phyloP scores from a whole-genome alignment of 2,888 invertebrate genomes.

The Ephialtes manifestator region DNA sequence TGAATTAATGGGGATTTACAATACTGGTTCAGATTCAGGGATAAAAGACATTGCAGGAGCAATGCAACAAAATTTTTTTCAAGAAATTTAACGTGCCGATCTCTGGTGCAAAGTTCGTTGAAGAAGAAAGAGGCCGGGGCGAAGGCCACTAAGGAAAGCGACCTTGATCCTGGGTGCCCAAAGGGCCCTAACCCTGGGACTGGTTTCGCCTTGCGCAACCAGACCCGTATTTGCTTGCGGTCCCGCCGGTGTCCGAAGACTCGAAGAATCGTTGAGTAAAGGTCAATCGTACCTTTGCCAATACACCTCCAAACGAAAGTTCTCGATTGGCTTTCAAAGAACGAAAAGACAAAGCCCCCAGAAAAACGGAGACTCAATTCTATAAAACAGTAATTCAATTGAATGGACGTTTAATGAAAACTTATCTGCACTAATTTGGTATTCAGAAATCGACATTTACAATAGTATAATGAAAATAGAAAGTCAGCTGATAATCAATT shows the following conservation, averaged over 20 bases:
- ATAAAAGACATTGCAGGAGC: too few relatives aligned
- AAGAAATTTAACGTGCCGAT: background rate
- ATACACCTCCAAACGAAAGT: background rate
- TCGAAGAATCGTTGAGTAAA: conserved; percentile 6
- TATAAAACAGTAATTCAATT: too few relatives aligned
- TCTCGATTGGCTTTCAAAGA: background rate
- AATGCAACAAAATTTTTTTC: background rate
- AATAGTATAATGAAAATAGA: too few relatives aligned
- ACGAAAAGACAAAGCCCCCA: too few relatives aligned
- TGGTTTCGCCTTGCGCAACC: conserved; percentile 71
- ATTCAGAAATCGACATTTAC: background rate
- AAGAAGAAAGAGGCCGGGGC: conserved; percentile 42
- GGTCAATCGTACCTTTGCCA: background rate
- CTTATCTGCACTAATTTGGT: background rate
- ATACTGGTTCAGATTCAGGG: too few relatives aligned
- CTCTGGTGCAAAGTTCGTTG: background rate
- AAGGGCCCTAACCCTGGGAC: conserved; percentile 75
- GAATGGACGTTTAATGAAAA: too few relatives aligned
- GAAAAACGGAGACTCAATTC: too few relatives aligned
- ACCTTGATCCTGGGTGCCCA: conserved; percentile 74
- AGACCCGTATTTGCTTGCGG: conserved; percentile 21
- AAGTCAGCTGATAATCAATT: too few relatives aligned
- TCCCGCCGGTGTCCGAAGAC: background rate
- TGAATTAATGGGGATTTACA: too few relatives aligned
- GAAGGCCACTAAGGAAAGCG: conserved; percentile 74